Conservation (phyloP, 2,797 vertebrate genomes). For the Cynodonichthys magdalenae region DNA sequence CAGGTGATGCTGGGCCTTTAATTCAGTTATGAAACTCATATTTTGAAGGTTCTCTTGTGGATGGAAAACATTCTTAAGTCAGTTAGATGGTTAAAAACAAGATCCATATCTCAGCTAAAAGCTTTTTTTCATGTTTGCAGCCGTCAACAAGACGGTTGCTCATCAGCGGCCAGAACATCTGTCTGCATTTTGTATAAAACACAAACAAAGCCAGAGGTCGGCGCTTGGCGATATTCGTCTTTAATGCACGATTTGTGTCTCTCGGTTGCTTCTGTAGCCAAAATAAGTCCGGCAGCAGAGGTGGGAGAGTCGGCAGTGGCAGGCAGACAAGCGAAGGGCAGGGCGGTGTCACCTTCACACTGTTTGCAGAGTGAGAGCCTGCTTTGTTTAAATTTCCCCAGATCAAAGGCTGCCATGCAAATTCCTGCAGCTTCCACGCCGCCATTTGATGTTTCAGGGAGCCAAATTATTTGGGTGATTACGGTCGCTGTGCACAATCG, state of each 20-base stretch:
- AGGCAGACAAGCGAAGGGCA: constrained; percentile 21
- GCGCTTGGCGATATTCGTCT: constrained; percentile 50
- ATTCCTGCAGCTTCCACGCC: constrained; percentile 73
- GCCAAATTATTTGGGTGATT: constrained; percentile 78
- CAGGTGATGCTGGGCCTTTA: not conserved
- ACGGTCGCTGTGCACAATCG: constrained; percentile 68
- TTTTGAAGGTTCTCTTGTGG: not conserved
- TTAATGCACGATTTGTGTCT: constrained; percentile 52
- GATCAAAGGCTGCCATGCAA: constrained; percentile 81
- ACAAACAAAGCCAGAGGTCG: constrained; percentile 53
- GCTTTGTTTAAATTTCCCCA: constrained; percentile 76
- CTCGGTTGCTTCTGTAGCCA: constrained; percentile 62
- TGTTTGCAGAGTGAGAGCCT: constrained; percentile 51
- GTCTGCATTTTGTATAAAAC: constrained; percentile 54
- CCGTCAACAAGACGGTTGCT: constrained; percentile 22
- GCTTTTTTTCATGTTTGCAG: constrained; percentile 7
- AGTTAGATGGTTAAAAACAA: not conserved
- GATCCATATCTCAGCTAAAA: not conserved
- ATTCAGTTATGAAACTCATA: not conserved
- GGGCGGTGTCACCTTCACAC: constrained; percentile 71
- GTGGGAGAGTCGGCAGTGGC: constrained; percentile 38
- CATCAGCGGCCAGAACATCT: constrained; percentile 28
- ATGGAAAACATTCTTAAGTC: not conserved
- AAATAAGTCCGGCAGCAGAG: constrained; percentile 64
- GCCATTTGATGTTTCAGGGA: constrained; percentile 79